Evolutionary conservation across 1,140 invertebrate genomes (phyloP).

Genomic region (Bombus superbus): DNA sequence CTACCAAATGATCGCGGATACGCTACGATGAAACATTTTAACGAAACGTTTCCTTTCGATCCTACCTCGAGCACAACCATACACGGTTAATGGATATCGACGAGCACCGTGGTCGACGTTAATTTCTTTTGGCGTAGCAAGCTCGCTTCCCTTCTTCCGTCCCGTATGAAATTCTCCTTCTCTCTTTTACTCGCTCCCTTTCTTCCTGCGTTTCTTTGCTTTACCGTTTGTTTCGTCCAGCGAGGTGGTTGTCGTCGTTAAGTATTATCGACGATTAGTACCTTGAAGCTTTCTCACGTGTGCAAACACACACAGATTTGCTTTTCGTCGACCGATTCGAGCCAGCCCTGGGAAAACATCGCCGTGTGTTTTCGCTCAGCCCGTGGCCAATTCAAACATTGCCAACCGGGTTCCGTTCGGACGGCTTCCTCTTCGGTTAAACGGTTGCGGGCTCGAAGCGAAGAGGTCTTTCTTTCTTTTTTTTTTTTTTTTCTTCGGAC

Average conservation of each 20-base stretch:
- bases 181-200: too few relatives aligned
- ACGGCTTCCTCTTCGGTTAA: conserved; percentile 9
- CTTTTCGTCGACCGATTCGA: conserved; percentile 47
- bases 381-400: conserved; percentile 51
- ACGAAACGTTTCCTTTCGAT: too few relatives aligned
- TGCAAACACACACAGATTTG: conserved; percentile 61
- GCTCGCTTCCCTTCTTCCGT: too few relatives aligned
- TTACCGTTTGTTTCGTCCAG: neutral
- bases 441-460: neutral
- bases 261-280: conserved; percentile 60
- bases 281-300: conserved; percentile 57
- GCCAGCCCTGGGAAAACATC: conserved; percentile 58
- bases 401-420: neutral
- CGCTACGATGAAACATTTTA: too few relatives aligned
- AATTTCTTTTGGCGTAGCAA: too few relatives aligned
- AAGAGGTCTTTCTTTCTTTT: neutral
- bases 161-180: too few relatives aligned
- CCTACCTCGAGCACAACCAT: too few relatives aligned
- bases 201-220: neutral
- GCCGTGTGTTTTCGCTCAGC: conserved; percentile 47
- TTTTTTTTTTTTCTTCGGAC: neutral
- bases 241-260: neutral
- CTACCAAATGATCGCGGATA: neutral
- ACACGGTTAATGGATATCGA: too few relatives aligned
- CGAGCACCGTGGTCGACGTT: too few relatives aligned